Conservation (phyloP, 2,113 vertebrate species). For the Sardina pilchardus region DNA sequence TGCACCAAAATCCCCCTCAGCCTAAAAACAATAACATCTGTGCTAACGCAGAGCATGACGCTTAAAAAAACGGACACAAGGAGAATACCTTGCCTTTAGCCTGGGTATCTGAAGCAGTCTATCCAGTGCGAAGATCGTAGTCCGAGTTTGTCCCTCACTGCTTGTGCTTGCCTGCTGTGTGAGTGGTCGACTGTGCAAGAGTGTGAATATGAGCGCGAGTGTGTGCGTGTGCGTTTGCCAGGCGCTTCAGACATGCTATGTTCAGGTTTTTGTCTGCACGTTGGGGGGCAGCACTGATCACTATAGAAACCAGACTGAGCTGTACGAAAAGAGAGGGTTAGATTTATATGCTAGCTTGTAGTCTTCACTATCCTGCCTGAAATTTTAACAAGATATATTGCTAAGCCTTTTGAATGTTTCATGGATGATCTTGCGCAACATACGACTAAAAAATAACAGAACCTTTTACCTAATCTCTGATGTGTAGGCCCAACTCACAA, state of each 20-base stretch:
- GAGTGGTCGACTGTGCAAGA: background rate
- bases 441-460: background rate
- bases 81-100: background rate
- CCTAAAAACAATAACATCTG: background rate
- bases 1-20: conserved; percentile 1
- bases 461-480: background rate
- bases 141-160: background rate
- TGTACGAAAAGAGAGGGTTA: background rate
- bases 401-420: too few relatives aligned
- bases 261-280: conserved; percentile 30
- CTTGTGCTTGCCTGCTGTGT: background rate
- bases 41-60: background rate
- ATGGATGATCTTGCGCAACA: too few relatives aligned
- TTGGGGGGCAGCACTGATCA: conserved; percentile 31
- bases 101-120: background rate
- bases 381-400: too few relatives aligned
- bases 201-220: background rate
- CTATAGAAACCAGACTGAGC: conserved; percentile 34
- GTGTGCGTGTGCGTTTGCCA: background rate
- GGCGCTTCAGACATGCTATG: background rate
- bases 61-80: background rate
- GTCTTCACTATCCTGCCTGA: background rate
- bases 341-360: background rate
- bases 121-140: background rate
- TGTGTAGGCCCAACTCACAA: background rate